A percentile compares a stretch with the other conserved stretches of the same genome.
phyloP scores from a whole-genome alignment of 64 coral and sea anemone genomes.

The Dendronephthya gigantea region DNA sequence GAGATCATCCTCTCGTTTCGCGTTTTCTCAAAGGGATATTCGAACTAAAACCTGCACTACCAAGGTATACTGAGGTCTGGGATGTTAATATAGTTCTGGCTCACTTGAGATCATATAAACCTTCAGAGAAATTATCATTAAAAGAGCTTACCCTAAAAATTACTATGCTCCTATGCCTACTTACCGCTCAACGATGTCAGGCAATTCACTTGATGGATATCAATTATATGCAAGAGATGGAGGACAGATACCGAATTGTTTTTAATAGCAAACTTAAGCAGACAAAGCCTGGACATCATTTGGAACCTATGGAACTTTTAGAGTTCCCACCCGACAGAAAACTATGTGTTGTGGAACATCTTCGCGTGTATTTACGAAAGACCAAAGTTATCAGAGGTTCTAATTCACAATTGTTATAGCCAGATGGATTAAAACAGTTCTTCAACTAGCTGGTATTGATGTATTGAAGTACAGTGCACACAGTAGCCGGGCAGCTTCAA shows the following conservation, averaged over 20 bases:
- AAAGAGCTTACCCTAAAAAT: background rate
- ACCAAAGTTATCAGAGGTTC: no score
- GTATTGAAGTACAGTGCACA: no score
- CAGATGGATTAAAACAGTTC: no score
- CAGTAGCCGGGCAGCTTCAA: no score
- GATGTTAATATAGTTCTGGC: constrained; percentile 40
- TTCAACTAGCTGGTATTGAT: no score
- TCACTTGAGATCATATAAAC: constrained; percentile 19
- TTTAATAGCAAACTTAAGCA: constrained; percentile 43
- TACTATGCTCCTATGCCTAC: background rate
- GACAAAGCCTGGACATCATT: constrained; percentile 49
- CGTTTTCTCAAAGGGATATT: constrained; percentile 17
- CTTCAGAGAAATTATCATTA: background rate
- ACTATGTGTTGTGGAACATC: no score
- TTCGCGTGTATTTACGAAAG: no score
- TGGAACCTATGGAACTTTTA: constrained; percentile 25
- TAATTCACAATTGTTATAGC: no score
- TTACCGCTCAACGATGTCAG: background rate
- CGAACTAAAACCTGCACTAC: background rate
- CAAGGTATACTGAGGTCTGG: constrained; percentile 39
- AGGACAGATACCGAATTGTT: constrained; percentile 25
- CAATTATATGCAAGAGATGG: constrained; percentile 23
- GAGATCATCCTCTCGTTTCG: background rate
- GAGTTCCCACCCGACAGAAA: no score
- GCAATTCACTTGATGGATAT: constrained; percentile 40